Conservation (phyloP, 2,888 invertebrate genomes). For the Ennomos fuscantarius region DNA sequence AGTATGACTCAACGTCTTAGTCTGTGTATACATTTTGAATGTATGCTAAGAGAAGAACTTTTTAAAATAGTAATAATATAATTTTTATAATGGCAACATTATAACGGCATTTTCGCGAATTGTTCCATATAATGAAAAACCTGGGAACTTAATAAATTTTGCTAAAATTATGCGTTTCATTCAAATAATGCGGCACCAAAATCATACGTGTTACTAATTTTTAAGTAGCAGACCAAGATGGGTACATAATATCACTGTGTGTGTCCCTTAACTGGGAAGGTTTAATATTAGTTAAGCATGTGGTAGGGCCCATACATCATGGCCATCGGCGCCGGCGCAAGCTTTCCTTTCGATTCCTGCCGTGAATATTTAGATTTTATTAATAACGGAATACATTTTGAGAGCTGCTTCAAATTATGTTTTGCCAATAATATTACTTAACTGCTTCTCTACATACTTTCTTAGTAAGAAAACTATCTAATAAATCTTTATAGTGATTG, state of each 20-base stretch:
- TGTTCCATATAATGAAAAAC: not conserved
- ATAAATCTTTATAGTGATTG: conserved; percentile 69
- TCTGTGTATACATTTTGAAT: too few species aligned
- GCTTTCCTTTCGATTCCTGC: conserved; percentile 62
- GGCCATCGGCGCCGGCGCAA: conserved; percentile 73
- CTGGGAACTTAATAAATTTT: conserved; percentile 10
- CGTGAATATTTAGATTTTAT: conserved; percentile 61
- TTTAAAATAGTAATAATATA: too few species aligned
- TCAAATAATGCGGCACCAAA: conserved; percentile 15
- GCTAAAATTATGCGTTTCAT: conserved; percentile 6
- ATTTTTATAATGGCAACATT: not conserved
- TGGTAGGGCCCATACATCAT: conserved; percentile 78
- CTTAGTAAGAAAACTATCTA: conserved; percentile 52
- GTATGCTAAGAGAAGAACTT: too few species aligned
- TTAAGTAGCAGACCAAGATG: conserved; percentile 55
- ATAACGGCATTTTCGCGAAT: not conserved
- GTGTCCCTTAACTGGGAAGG: conserved; percentile 62
- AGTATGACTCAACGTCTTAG: too few species aligned
- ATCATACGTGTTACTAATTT: conserved; percentile 5
- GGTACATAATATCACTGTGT: conserved; percentile 56
- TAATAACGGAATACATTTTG: conserved; percentile 43
- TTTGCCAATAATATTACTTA: conserved; percentile 23
- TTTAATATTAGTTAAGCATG: conserved; percentile 75
- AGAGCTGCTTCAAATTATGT: conserved; percentile 35
- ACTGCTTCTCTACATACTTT: conserved; percentile 27